A percentile compares a stretch with the other conserved stretches of the same genome.
Conservation (phyloP, 2,797 vertebrate species). For the Alcedo atthis region DNA sequence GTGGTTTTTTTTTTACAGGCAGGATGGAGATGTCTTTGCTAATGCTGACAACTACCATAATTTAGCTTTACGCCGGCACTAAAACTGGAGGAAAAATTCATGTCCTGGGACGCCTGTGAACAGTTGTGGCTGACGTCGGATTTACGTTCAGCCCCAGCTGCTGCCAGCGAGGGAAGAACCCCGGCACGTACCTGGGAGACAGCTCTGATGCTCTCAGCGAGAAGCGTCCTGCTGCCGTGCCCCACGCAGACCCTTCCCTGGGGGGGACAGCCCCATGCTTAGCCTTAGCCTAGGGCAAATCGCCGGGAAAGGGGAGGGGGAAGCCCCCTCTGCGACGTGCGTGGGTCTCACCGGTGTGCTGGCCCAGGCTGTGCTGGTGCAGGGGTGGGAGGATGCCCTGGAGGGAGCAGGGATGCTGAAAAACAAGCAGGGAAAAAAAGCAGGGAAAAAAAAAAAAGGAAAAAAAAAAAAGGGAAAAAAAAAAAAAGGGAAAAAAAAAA, state of each 20-base stretch:
- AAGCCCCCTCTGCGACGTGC: accelerated
- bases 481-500: no score
- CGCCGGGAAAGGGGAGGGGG: accelerated
- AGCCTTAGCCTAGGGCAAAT: accelerated
- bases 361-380: accelerated
- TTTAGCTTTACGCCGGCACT: slow-evolving; percentile 16
- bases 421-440: no score
- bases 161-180: neutral
- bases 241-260: accelerated
- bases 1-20: neutral
- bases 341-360: neutral
- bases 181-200: accelerated
- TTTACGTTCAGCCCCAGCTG: neutral
- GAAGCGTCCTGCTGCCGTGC: accelerated
- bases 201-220: accelerated
- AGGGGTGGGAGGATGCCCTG: neutral
- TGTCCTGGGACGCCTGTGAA: slow-evolving; percentile 26
- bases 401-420: neutral
- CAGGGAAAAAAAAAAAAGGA: no score
- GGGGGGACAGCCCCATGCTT: no score
- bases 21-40: neutral
- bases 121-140: accelerated
- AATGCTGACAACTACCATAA: slow-evolving; percentile 13
- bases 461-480: no score
- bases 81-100: slow-evolving; percentile 4